A percentile compares a stretch with the other conserved stretches of the same genome.
Conservation (phyloP, 2,113 vertebrate genomes). For the Chaetops frenatus region DNA sequence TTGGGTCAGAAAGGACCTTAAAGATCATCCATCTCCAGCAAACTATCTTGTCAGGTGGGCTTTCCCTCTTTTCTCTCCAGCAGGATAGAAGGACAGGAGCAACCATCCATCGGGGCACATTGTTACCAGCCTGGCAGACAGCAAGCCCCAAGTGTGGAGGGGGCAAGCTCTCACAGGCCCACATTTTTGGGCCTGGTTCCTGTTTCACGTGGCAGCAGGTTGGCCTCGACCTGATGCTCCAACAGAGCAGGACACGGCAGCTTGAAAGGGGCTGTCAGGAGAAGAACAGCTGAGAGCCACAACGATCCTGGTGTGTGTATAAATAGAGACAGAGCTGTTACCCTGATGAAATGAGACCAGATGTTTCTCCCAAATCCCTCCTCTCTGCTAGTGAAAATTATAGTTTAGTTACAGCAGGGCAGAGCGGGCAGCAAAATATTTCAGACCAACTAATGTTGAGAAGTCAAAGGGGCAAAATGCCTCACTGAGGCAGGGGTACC, state of each 20-base stretch:
- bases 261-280: slow-evolving; percentile 41
- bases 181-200: neutral
- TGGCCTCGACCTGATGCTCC: slow-evolving; percentile 12
- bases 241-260: neutral
- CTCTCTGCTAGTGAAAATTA: slow-evolving; percentile 40
- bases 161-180: neutral
- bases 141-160: neutral
- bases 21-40: neutral
- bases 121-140: neutral
- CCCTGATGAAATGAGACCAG: slow-evolving; percentile 68
- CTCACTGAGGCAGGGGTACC: neutral
- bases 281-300: slow-evolving; percentile 70
- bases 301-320: slow-evolving; percentile 41
- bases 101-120: neutral
- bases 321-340: slow-evolving; percentile 68
- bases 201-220: neutral
- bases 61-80: neutral
- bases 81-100: neutral
- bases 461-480: slow-evolving; percentile 9
- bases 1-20: neutral
- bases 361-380: slow-evolving; percentile 71
- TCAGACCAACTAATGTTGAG: neutral
- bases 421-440: slow-evolving; percentile 35
- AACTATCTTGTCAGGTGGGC: neutral
- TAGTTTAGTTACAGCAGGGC: slow-evolving; percentile 54